phyloP scores from a whole-genome alignment of 2,113 vertebrate genomes.

The Ornithorhynchus anatinus region DNA sequence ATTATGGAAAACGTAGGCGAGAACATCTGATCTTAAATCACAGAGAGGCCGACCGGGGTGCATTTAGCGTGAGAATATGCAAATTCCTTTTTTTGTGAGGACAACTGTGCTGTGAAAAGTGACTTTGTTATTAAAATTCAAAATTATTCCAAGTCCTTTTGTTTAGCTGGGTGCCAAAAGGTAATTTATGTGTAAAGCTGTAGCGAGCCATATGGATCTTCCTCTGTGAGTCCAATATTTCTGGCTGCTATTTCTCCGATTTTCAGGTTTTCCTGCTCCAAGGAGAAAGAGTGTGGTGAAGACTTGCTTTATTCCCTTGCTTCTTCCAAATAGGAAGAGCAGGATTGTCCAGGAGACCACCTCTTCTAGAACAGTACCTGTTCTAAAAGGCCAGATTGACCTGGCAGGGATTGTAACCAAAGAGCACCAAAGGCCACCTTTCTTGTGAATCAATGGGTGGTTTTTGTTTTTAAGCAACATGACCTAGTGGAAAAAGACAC shows the following conservation, averaged over 20 bases:
- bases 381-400: not conserved
- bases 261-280: slow-evolving; percentile 24
- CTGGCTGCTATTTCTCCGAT: slow-evolving; percentile 5
- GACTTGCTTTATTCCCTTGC: not conserved
- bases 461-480: too few relatives aligned
- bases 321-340: slow-evolving; percentile 2
- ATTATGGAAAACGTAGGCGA: slow-evolving; percentile 37
- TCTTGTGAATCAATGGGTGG: too few relatives aligned
- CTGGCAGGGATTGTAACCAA: too few relatives aligned
- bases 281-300: not conserved
- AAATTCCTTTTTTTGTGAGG: slow-evolving; percentile 39
- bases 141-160: slow-evolving; percentile 52
- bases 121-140: slow-evolving; percentile 55
- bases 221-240: slow-evolving; percentile 17
- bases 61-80: slow-evolving; percentile 21
- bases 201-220: slow-evolving; percentile 37
- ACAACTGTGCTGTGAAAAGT: not conserved
- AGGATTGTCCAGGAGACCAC: not conserved
- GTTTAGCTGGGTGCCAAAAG: slow-evolving; percentile 56
- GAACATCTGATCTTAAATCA: slow-evolving; percentile 30
- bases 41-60: slow-evolving; percentile 1
- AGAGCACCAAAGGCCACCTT: too few relatives aligned
- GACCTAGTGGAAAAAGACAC: too few relatives aligned
- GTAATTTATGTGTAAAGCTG: slow-evolving; percentile 57
- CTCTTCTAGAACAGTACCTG: not conserved